These are phyloP conservation scores for Etheostoma spectabile DNA, from an alignment of 2,113 vertebrate species.

Conservation along the genomic window DNA sequence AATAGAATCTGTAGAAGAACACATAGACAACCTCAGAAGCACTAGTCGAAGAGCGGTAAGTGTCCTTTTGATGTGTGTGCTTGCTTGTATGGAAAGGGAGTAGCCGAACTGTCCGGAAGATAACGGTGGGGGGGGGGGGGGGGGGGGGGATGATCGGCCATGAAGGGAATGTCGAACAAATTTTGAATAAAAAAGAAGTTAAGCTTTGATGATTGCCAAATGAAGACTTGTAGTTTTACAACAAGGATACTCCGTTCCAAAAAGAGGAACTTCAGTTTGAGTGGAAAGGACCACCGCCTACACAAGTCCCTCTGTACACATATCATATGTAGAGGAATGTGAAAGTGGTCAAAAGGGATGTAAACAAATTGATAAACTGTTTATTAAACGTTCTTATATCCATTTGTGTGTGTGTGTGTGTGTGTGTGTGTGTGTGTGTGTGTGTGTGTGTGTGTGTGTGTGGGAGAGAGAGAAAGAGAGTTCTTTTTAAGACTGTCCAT, in stretches of 20 bases:
- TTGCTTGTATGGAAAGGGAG: background rate
- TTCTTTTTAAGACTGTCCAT: slow-evolving; percentile 60
- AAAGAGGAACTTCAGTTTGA: slow-evolving; percentile 54
- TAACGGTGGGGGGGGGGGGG: background rate
- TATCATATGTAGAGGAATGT: background rate
- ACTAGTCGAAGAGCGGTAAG: slow-evolving; percentile 49
- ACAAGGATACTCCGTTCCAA: slow-evolving; percentile 3
- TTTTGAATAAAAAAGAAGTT: background rate
- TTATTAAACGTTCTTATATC: background rate
- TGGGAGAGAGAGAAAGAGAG: background rate
- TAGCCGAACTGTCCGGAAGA: background rate
- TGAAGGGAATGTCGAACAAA: too few species aligned
- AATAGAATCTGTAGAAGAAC: background rate
- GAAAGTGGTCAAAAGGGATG: background rate
- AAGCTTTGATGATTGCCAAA: background rate
- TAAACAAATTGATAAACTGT: background rate
- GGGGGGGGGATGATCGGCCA: background rate
- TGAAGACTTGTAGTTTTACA: background rate
- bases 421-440: background rate
- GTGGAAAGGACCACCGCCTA: slow-evolving; percentile 19
- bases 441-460: too few species aligned
- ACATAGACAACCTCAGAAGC: background rate
- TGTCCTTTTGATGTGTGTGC: background rate
- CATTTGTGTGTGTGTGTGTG: too few species aligned
- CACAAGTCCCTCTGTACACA: background rate